Base-by-base conservation (phyloP, 2,888 invertebrate species). In the Hanleya hanleyi region DNA sequence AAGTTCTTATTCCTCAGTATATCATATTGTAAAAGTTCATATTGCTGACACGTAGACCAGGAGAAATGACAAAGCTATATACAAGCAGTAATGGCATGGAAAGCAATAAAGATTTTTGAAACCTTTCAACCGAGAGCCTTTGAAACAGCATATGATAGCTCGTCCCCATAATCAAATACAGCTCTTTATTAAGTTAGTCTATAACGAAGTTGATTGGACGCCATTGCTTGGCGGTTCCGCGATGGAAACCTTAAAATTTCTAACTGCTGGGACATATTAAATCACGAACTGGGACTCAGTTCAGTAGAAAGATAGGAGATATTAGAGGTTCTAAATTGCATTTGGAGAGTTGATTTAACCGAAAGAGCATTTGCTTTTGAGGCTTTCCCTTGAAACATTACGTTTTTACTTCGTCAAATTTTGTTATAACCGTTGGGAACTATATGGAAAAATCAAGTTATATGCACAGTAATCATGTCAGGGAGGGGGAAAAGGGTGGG, bases 251-350 rank as follows among this genome's bases (percentile, higher is more conserved):
- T 29, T 29, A 57, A 57, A 57, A 57, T 9, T 57, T 22, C 57
- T 1, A 22, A 22, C 29, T 57, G 12, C 12, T 12, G 57, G 32
- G 29, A 22, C 57, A 57, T 57, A 57, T 57, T 57, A 57, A 57
- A 57, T 57, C 57, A 57, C 29, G 57, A 15, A 22, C 1, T 26
- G n/a, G 26, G 29, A 15, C 32, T 1, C 26, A 22, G 12, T 26
- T 22, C 51, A 15, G 22, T 57, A 57, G 57, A 57, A 29, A 29
- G 57, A 29, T 29, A 29, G 57, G 26, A 15, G 32, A 22, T 57
- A 29, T 57, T 57, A 57, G 1, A 57, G 22, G 22, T 22, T 57
- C 57, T 32, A 57, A 57, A 57, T 57, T 57, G 57, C 57, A 57
- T 57, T 57, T 57, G 29, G 57, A 9, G 57, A 47, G 7, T 57